phyloP scores from a whole-genome alignment of 2,888 invertebrate genomes.

The Chrysotoxum bicinctum region DNA sequence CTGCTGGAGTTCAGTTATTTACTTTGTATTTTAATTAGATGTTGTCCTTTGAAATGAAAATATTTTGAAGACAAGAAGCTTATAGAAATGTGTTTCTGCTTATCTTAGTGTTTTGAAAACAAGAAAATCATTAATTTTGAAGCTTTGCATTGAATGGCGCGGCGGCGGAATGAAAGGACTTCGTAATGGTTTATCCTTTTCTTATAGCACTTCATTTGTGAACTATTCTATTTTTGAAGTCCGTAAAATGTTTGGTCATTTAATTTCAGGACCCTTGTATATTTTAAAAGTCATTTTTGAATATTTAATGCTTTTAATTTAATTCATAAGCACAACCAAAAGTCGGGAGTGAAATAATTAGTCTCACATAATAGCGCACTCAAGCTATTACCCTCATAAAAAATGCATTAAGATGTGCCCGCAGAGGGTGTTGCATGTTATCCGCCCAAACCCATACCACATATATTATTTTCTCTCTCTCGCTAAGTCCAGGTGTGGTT shows the following conservation, averaged over 20 bases:
- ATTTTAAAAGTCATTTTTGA: neutral
- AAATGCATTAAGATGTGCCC: conserved; percentile 11
- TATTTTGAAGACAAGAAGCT: neutral
- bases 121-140: neutral
- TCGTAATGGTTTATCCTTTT: neutral
- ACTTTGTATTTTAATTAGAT: conserved; percentile 7
- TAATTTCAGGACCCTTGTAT: neutral
- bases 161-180: neutral
- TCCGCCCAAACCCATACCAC: neutral
- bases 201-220: neutral
- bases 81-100: neutral
- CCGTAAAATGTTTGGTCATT: neutral
- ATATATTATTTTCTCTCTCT: neutral
- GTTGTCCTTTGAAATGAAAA: neutral
- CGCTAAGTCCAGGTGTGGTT: conserved; percentile 21
- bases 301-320: neutral
- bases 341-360: neutral
- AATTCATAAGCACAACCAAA: neutral
- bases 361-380: conserved; percentile 11
- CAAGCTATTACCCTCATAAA: conserved; percentile 10
- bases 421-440: neutral
- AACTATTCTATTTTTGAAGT: neutral
- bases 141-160: neutral
- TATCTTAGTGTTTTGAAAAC: neutral
- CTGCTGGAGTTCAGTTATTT: neutral